Evolutionary conservation across 2,888 invertebrate species (phyloP), one percentile per base, ranked within the genome.

Genomic region (Temnothorax rugatulus): DNA sequence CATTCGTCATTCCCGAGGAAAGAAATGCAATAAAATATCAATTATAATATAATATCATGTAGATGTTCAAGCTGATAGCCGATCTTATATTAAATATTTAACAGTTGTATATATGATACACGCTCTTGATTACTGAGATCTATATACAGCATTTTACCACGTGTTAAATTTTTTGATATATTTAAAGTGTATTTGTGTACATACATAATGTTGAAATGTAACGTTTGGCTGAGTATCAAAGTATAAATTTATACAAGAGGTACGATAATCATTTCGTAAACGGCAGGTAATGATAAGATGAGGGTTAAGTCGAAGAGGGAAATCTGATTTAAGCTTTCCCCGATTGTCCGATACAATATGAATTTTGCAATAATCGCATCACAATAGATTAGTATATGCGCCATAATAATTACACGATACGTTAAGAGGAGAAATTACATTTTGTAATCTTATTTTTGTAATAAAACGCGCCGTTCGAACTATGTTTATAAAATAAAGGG

Each of bases 361-460:
- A 73, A 82, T 89, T 85, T 84, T 85, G 77, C 88, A 89, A 90
- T 59, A 61, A 84, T 87, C 68, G 54, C 61, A 82, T 82, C 74
- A 13, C 57, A 82, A 66, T 86, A 89, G 76, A 81, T 90, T 90
- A 89, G 83, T 84, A 15, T 88, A 87, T 64, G 75, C 85, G 88
- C 88, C 34, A 61, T 73, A 90, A 87, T 87, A 88, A 88, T 87
- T 86, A 86, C 66, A 66, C 82, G 83, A 84, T 84, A 69, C 76
- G 71, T 91, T 89, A 84, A 86, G 88, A 85, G 73, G 68, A 90
- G 86, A 85, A 83, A 84, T 90, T 87, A 89, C 88, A 91, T 91
- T 91, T 92, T 92, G 82, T 90, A 91, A 92, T 90, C 86, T 93
- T 93, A 93, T 93, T 93, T 92, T 93, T 93, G 87, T 93, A 93